Evolutionary conservation across 1,140 invertebrate species (phyloP).

Genomic region (Oncopeltus fasciatus): DNA sequence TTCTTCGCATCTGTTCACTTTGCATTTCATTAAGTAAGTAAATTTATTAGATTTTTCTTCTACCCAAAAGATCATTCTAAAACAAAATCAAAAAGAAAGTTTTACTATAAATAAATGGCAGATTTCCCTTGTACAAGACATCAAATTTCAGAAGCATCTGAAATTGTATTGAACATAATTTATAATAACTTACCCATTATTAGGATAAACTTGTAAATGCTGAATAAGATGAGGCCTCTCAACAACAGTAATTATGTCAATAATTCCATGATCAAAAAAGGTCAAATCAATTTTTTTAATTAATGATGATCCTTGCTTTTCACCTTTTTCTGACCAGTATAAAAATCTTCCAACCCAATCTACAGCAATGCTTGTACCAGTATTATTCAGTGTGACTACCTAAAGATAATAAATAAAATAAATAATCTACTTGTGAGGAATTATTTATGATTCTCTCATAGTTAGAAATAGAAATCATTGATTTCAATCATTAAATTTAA

Average conservation of each 20-base stretch:
- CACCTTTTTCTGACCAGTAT: constrained; percentile 57
- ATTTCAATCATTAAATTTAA: too few relatives aligned
- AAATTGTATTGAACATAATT: neutral
- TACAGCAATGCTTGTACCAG: constrained; percentile 50
- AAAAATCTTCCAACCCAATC: constrained; percentile 75
- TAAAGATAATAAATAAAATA: constrained; percentile 22
- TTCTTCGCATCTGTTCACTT: constrained; percentile 36
- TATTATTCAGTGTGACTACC: constrained; percentile 49
- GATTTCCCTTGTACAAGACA: too few relatives aligned
- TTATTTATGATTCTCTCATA: too few relatives aligned
- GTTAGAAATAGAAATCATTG: too few relatives aligned
- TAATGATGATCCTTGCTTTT: constrained; percentile 26
- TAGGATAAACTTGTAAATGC: constrained; percentile 55
- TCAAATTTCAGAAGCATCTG: too few relatives aligned
- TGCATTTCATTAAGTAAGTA: constrained; percentile 45
- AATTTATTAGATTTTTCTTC: constrained; percentile 37
- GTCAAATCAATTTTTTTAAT: constrained; percentile 12
- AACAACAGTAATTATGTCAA: constrained; percentile 13
- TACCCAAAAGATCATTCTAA: constrained; percentile 58
- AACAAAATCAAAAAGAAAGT: constrained; percentile 26
- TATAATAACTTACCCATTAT: constrained; percentile 28
- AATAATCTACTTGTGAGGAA: too few relatives aligned
- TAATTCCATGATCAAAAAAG: constrained; percentile 1
- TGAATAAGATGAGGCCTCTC: constrained; percentile 31
- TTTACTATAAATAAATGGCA: neutral